Evolutionary conservation across 2,113 vertebrate genomes (phyloP), one percentile per base, ranked within the genome.

Genomic region (Alethe diademata): DNA sequence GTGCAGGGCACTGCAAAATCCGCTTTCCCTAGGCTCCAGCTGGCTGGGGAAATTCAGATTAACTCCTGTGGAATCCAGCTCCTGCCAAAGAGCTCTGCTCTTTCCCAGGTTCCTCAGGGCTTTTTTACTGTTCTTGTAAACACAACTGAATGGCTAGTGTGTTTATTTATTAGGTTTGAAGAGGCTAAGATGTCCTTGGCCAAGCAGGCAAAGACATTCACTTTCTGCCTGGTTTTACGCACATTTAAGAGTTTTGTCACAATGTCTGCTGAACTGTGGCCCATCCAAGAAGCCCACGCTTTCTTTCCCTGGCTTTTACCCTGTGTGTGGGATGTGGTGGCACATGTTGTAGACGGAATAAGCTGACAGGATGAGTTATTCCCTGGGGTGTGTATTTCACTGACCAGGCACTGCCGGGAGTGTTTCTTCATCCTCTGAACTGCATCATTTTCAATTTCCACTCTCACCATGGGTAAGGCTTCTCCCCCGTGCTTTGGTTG

Each of bases 1-100:
- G 79, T 56, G 31, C 24, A 26, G 40, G 42, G 42, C 50, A 40
- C 38, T 80, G 90, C 79, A 95, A 95, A 94, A 85, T 82, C 71
- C 42, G 48, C 47, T 36, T 88, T 91, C 19, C 38, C 51, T 28
- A 0, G 1, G 11, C 88, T 92, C 72, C 88, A 81, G 56, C 75
- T 92, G 72, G 64, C 65, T 89, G 76, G 19, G 50, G 28, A 89
- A 89, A 84, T 51, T 74, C 61, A 78, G 53, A 94, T 53, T 70
- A 81, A 80, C 19, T 90, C 72, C 60, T 40, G 38, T 67, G 76
- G 47, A 88, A 71, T 86, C 43, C 48, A 0, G 43, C 20, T 93
- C 43, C 61, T 51, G 73, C 65, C 57, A 67, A 94, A 86, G 76
- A 86, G 48, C n/a, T 90, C n/a, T 80, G 62, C 61, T 92, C 38